Percentiles rank a stretch among this genome's conserved stretches.
These are phyloP conservation scores for Marmota monax DNA, from an alignment of 2,113 vertebrate species.

Conservation along the genomic window DNA sequence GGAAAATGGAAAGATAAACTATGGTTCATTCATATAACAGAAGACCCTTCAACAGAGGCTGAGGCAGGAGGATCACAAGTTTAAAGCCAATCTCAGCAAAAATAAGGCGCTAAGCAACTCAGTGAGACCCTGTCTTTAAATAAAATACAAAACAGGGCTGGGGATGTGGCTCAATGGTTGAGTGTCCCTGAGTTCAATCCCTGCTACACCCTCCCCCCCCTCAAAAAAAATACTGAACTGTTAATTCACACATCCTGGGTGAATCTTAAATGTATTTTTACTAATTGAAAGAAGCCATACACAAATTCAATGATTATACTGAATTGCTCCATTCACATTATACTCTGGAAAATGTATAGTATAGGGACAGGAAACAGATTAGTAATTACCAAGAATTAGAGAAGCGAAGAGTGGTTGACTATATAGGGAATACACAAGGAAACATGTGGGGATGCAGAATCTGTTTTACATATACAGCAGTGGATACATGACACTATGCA, in stretches of 20 bases:
- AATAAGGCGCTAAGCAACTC: too few species aligned
- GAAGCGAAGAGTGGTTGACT: neutral
- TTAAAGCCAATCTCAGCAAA: too few species aligned
- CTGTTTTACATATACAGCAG: neutral
- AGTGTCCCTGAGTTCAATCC: too few species aligned
- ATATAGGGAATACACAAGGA: neutral
- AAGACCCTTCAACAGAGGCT: neutral
- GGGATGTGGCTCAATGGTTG: too few species aligned
- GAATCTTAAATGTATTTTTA: constrained; percentile 14
- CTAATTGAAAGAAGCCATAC: constrained; percentile 15
- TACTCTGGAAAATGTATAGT: constrained; percentile 4
- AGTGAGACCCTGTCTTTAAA: too few species aligned
- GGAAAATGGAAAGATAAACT: neutral
- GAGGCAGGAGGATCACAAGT: too few species aligned
- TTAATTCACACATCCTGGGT: constrained; percentile 19
- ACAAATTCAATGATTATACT: constrained; percentile 18
- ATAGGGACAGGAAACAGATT: neutral
- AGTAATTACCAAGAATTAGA: neutral
- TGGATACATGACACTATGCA: neutral
- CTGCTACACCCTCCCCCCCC: neutral
- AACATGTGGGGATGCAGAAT: neutral
- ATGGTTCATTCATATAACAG: constrained; percentile 34
- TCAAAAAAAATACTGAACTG: constrained; percentile 34
- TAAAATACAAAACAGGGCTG: too few species aligned
- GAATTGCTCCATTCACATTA: neutral